These are phyloP conservation scores for Pholis gunnellus DNA, from an alignment of 2,113 vertebrate genomes.

Conservation along the genomic window DNA sequence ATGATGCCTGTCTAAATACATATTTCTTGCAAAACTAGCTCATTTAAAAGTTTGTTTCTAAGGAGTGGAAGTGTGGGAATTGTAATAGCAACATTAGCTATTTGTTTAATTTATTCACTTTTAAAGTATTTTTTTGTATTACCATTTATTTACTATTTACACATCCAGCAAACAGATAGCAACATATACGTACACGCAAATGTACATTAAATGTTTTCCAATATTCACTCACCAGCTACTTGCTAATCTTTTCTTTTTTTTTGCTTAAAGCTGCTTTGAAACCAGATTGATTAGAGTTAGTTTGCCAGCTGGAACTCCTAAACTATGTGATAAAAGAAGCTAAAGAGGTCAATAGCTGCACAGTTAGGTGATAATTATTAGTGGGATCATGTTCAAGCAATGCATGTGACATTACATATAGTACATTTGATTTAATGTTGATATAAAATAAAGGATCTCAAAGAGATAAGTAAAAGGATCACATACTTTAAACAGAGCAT, in stretches of 20 bases:
- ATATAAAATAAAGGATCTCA: neutral
- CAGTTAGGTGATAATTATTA: neutral
- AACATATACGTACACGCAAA: neutral
- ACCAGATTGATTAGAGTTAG: neutral
- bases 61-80: neutral
- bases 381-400: neutral
- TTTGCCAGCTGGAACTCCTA: neutral
- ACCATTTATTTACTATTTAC: neutral
- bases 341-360: neutral
- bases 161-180: neutral
- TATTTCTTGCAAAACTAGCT: neutral
- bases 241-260: neutral
- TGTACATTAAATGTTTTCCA: too few relatives aligned
- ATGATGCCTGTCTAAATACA: neutral
- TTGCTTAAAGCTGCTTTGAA: neutral
- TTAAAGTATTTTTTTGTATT: neutral
- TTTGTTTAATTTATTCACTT: neutral
- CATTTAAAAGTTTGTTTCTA: neutral
- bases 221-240: neutral
- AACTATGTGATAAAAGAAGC: neutral
- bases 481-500: too few relatives aligned
- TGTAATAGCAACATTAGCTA: neutral
- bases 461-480: too few relatives aligned
- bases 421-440: neutral
- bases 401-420: neutral